phyloP scores from a whole-genome alignment of 2,113 vertebrate genomes.

The Mirounga angustirostris region DNA sequence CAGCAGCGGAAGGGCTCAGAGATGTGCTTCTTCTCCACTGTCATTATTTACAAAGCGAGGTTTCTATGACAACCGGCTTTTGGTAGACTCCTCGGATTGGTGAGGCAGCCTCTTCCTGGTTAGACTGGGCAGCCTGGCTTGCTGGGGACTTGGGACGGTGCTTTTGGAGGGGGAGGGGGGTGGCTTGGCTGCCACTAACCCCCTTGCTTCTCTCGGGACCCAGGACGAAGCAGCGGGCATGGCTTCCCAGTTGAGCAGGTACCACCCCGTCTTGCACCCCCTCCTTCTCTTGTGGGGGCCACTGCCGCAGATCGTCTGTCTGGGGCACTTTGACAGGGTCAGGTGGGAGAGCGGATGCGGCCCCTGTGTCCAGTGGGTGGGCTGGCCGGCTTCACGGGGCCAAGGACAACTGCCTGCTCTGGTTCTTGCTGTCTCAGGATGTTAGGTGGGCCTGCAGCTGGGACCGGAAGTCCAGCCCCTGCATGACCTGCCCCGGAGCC shows the following conservation, averaged over 20 bases:
- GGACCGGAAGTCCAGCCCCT: neutral
- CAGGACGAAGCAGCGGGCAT: neutral
- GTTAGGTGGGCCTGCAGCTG: neutral
- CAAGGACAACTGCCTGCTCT: neutral
- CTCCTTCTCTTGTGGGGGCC: neutral
- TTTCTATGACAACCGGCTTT: conserved; percentile 66
- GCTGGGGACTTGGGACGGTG: neutral
- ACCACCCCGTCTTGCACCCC: neutral
- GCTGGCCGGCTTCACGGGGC: neutral
- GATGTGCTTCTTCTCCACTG: neutral
- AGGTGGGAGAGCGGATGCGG: rapidly evolving
- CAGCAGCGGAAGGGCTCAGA: neutral
- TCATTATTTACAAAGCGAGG: conserved; percentile 15
- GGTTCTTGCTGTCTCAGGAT: neutral
- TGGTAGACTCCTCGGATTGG: neutral
- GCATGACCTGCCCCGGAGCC: neutral
- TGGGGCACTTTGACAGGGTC: too few species aligned
- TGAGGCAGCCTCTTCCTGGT: conserved; percentile 17
- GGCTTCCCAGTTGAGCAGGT: conserved; percentile 85
- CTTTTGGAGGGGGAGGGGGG: neutral
- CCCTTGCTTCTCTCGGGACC: neutral
- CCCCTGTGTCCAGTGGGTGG: too few species aligned
- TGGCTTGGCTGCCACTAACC: neutral
- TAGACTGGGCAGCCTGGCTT: neutral
- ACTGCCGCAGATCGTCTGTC: rapidly evolving